Evolutionary conservation across 1,140 invertebrate genomes (phyloP).

Genomic region (Proctacanthus coquilletti): DNA sequence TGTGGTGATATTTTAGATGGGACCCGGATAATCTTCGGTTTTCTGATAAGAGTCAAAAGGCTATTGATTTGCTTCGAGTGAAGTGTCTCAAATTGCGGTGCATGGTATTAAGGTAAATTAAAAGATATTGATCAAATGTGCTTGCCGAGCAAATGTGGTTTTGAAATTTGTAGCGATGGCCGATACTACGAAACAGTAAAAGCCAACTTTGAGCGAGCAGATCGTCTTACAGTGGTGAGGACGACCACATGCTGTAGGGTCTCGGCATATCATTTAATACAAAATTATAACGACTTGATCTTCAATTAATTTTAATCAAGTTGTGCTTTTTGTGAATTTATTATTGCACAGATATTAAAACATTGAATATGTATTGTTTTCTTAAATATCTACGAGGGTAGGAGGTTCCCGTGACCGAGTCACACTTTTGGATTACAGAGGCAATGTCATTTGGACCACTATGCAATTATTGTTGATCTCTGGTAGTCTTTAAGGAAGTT

Average conservation of each 20-base stretch:
- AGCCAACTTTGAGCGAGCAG: conserved; percentile 97
- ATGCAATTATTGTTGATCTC: too few species aligned
- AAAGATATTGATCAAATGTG: neutral
- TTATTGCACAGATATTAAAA: conserved; percentile 2
- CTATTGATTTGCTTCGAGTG: conserved; percentile 77
- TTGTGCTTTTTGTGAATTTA: conserved; percentile 6
- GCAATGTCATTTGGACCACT: too few species aligned
- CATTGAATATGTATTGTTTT: too few species aligned
- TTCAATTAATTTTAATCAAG: conserved; percentile 56
- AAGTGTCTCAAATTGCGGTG: conserved; percentile 75
- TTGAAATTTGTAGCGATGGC: conserved; percentile 64
- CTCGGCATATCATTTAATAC: conserved; percentile 78
- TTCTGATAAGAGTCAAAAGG: conserved; percentile 97
- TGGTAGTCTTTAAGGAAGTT: too few species aligned
- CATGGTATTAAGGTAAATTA: conserved; percentile 58
- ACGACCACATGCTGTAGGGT: conserved; percentile 87
- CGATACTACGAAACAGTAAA: conserved; percentile 99
- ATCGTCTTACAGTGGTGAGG: conserved; percentile 86
- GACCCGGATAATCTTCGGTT: conserved; percentile 96
- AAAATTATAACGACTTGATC: conserved; percentile 85
- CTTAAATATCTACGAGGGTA: too few species aligned
- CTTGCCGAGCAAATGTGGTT: conserved; percentile 1
- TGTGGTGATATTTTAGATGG: conserved; percentile 56
- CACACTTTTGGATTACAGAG: too few species aligned
- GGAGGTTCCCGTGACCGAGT: too few species aligned